Evolutionary conservation across 2,888 invertebrate genomes (phyloP), one percentile per base, ranked within the genome.

Genomic region (Diaperis boleti): DNA sequence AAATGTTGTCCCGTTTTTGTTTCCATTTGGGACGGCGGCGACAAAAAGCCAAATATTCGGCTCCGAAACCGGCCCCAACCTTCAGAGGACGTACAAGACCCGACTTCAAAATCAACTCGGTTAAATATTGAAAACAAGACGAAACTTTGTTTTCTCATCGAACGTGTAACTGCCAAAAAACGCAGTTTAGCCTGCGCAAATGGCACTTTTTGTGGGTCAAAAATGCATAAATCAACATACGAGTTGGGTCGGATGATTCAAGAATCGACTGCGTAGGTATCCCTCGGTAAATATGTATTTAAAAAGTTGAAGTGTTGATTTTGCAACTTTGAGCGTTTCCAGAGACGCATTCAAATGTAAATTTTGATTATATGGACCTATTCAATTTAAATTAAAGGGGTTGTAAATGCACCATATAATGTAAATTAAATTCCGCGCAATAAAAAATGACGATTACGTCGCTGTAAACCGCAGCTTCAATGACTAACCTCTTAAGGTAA

Each of bases 41-140:
- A 29, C 47, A 47, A 47, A 33, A 47, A 31, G 14, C 31, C 7
- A 17, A 14, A 33, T 17, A 47, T 56, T 18, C 22, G 37, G 15
- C 20, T 52, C 44, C 33, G 55, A 55, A 62, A 62, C 41, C 8
- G 55, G 55, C 31, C 49, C 47, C 55, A 62, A 62, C 61, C 61
- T 62, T 55, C 39, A 62, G 49, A 62, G 61, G 61, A 55, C 61
- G 61, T 31, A 62, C 61, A 55, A 47, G 55, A 41, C 11, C 14
- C 18, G 52, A 60, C 42, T 60, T 44, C 42, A 35, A 52, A 52
- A 42, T 39, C 10, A 4, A 5, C 11, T 33, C 10, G n/a, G 31
- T 31, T 17, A 35, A 35, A 37, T 22, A 50, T 50, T 50, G 10
- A 35, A 50, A 50, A 17, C 17, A 20, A 37, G 22, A 50, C 18